Conservation (phyloP, 2,113 vertebrate genomes). For the Sigmodon hispidus region DNA sequence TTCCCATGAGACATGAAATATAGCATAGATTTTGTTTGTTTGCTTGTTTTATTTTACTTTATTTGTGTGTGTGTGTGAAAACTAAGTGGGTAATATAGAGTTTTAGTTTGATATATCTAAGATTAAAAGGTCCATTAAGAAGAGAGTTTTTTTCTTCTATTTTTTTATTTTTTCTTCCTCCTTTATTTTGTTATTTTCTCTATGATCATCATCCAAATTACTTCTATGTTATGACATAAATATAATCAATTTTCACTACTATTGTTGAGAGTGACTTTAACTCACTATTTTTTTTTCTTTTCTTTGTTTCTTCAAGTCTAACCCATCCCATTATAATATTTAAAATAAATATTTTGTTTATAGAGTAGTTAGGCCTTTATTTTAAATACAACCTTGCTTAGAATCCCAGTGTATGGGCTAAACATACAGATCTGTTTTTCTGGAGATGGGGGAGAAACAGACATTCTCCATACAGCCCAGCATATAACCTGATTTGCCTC, state of each 20-base stretch:
- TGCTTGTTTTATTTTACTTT: background rate
- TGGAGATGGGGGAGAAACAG: background rate
- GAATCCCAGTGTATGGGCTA: background rate
- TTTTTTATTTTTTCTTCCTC: background rate
- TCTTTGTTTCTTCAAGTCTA: background rate
- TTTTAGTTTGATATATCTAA: background rate
- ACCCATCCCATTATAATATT: background rate
- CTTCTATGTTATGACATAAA: background rate
- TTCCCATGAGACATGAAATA: background rate
- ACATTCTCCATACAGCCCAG: rapidly evolving
- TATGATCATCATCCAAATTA: background rate
- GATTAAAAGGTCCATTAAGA: background rate
- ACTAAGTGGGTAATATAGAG: background rate
- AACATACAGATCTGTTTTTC: background rate
- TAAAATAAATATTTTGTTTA: background rate
- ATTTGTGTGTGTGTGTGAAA: too few species aligned
- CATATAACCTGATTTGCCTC: background rate
- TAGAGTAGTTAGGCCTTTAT: background rate
- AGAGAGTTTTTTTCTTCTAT: background rate
- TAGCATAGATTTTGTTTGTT: background rate
- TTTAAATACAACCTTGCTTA: background rate
- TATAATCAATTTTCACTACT: background rate
- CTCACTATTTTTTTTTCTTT: background rate
- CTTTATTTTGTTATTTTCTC: background rate
- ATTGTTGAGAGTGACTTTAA: background rate